Evolutionary conservation across 2,888 invertebrate genomes (phyloP), one percentile per base, ranked within the genome.

Genomic region (Mongoloraphidia duomilia): DNA sequence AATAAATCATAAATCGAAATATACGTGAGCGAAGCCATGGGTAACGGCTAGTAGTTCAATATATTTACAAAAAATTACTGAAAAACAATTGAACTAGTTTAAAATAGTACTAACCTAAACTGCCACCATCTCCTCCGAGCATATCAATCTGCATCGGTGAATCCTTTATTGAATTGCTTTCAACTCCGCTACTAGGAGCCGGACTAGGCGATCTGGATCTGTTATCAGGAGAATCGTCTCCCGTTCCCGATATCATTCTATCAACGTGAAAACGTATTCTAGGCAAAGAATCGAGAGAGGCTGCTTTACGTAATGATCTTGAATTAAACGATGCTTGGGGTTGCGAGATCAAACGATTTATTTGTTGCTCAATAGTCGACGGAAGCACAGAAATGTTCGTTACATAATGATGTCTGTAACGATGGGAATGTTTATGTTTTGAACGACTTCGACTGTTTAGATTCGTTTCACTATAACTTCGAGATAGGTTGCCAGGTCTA

Each of bases 141-240:
- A 82, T 74, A 60, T 91, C 91, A 49, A 91, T 81, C 62, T 89
- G 90, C 65, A 91, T 79, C 0, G 88, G 88, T 2, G 90, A 82
- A 64, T 85, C 84, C 65, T 87, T 87, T 58, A 83, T 80, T 1
- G 82, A 83, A 58, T 80, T 84, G 63, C 85, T 87, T 64, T 92
- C 91, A 9, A 91, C 78, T 9, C 89, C 89, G 61, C 88, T 89
- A 49, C 89, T 89, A 0, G 89, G 90, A 9, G 90, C 87, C 0
- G 91, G 91, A 9, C 90, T 90, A 0, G 91, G 90, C 10, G 88
- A 87, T 14, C 89, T 74, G 0, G 87, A 84, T 2, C 77, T 76
- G 26, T 26, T 26, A 71, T 71, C 65, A 1, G 71, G 67, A 11
- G 73, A 73, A 58, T 74, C 74, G 26, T 48, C 48, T 26, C 37